Base-by-base conservation (phyloP, 2,113 vertebrate genomes). In the Talpa occidentalis region DNA sequence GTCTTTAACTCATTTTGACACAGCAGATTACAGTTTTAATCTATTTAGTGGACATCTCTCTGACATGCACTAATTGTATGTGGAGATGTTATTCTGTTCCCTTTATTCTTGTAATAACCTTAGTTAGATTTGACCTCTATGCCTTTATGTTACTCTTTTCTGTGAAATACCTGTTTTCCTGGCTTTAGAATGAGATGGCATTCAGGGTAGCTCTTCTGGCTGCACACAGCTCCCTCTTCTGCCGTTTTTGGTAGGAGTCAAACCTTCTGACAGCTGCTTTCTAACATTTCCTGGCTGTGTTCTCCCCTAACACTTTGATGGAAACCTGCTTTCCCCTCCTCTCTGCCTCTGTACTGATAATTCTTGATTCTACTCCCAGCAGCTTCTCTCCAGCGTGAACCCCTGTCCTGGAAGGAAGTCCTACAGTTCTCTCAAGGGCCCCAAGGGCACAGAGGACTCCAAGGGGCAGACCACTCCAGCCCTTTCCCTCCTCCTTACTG, bases 131-230 rank as follows among this genome's bases (percentile, higher is more conserved):
- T 95, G 67, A 82, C 42, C 42, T 91, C 44, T 37, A 0, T 90
- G 73, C 40, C 62, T 93, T 64, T 74, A 42, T 56, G 42, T 70
- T 95, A 59, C 32, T 77, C 21, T 37, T 88, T 84, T 88, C 80
- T 84, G 54, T 56, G 12, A 93, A 35, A 81, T 86, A 67, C 89
- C 69, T 26, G 42, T 52, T 93, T 93, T 93, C 88, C 80, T 87
- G 76, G 77, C 44, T 79, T 93, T 49, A 83, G 66, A 90, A 60
- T 88, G 62, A 86, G 42, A 44, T 73, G 22, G 83, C 35, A 37
- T 94, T 92, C 16, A n/a, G 15, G 78, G 85, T 78, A 37, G 56
- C n/a, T 64, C 67, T 84, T 74, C 91, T 86, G 30, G 69, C 66
- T 88, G 78, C 62, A 89, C 35, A 80, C 76, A 64, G 19, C 42